phyloP scores from a whole-genome alignment of 2,797 vertebrate species.

The Adrianichthys oophorus region DNA sequence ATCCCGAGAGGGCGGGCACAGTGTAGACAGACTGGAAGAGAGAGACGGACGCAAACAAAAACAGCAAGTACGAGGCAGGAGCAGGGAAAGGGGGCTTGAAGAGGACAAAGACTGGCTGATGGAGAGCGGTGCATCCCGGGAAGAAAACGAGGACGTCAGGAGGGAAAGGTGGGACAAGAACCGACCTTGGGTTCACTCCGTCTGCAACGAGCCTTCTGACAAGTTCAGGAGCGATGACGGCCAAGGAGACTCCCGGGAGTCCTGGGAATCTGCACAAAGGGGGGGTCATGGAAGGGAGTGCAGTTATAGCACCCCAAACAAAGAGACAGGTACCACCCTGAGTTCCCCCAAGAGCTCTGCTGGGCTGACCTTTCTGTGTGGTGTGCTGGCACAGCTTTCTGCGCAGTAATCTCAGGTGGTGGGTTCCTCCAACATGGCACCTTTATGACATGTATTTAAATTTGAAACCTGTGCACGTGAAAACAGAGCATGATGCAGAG shows the following conservation, averaged over 20 bases:
- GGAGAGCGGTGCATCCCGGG: slow-evolving; percentile 45
- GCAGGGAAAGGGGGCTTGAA: slow-evolving; percentile 57
- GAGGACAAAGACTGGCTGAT: slow-evolving; percentile 26
- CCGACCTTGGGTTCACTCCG: slow-evolving; percentile 49
- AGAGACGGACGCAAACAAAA: slow-evolving; percentile 31
- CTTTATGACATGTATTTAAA: slow-evolving; percentile 21
- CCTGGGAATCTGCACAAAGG: slow-evolving; percentile 33
- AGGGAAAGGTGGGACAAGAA: slow-evolving; percentile 32
- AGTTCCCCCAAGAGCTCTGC: slow-evolving; percentile 26
- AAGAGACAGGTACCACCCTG: slow-evolving; percentile 71
- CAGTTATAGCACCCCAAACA: slow-evolving; percentile 45
- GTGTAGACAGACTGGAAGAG: slow-evolving; percentile 41
- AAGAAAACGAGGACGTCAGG: slow-evolving; percentile 46
- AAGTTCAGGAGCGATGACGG: slow-evolving; percentile 33
- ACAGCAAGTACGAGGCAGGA: slow-evolving; percentile 41
- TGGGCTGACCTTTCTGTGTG: slow-evolving; percentile 38
- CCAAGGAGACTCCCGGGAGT: slow-evolving; percentile 39
- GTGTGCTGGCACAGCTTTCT: slow-evolving; percentile 32
- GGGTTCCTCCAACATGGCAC: slow-evolving; percentile 46
- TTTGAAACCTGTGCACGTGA: too few relatives aligned
- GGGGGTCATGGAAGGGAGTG: slow-evolving; percentile 50
- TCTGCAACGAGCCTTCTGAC: slow-evolving; percentile 66
- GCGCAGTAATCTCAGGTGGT: slow-evolving; percentile 61
- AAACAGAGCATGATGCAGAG: too few relatives aligned
- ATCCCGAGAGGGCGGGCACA: slow-evolving; percentile 42